Base-by-base conservation (phyloP, 2,797 vertebrate species). In the Harpagifer antarcticus region DNA sequence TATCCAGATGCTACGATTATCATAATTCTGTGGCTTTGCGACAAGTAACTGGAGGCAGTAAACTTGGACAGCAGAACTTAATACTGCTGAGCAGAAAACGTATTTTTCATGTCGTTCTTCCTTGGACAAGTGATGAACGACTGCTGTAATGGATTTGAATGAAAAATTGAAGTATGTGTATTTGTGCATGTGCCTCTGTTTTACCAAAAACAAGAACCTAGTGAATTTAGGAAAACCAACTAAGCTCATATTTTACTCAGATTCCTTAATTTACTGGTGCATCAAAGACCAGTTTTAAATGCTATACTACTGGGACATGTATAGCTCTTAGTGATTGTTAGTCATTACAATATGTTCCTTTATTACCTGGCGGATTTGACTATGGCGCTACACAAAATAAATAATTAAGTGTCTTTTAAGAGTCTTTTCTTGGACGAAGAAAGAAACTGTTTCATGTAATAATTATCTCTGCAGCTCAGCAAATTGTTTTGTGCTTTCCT, bases 391-490 rank as follows among this genome's bases (percentile, higher is more conserved):
- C 43, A 68, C 64, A 83, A 77, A 72, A 77, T 50, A 77, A 72
- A 79, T 56, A 74, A 69, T 80, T 42, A 64, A 77, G 57, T 44
- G 33, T 52, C 77, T 87, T n/a, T n/a, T n/a, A n/a, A n/a, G 68
- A 57, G 49, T 63, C 37, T 58, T 66, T 69, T 57, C 69, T 78
- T n/a, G 4, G 20, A 64, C 49, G 71, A 61, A 58, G 75, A 88
- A 82, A 50, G 47, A 23, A 71, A 56, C 42, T 43, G 68, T 84
- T 86, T 81, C 75, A 62, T 83, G 64, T 76, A 76, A 76, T 90
- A 89, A 88, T 93, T 90, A 89, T 93, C 80, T 89, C 81, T 68
- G 80, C 68, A 72, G 86, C 69, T 81, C 81, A 83, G 89, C 70
- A 90, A 90, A 91, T 78, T 74, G 63, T 79, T 81, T 82, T 86